Evolutionary conservation across 1,140 invertebrate species (phyloP).

Genomic region (Mya arenaria): DNA sequence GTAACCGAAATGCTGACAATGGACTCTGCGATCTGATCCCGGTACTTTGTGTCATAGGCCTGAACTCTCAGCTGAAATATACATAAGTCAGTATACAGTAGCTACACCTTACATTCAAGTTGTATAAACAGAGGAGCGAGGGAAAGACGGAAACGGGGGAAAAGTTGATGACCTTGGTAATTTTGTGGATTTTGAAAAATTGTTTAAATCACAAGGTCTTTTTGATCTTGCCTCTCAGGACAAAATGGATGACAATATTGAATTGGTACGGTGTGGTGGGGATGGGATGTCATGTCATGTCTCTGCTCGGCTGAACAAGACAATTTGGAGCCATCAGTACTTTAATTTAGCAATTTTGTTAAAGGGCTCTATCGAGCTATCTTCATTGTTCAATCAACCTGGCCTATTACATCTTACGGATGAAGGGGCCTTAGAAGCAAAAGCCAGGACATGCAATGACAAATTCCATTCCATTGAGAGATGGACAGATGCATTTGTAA

Average conservation of each 20-base stretch:
- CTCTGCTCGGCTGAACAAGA: constrained; percentile 5
- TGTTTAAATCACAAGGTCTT: too few species aligned
- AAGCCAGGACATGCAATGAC: constrained; percentile 7
- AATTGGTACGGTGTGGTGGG: background rate
- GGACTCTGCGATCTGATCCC: constrained; percentile 53
- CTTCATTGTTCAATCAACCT: too few species aligned
- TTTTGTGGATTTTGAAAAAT: too few species aligned
- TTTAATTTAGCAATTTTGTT: constrained; percentile 47
- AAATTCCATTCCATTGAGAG: constrained; percentile 35
- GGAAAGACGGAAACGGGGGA: too few species aligned
- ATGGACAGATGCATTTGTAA: constrained; percentile 51
- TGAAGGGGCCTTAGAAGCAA: constrained; percentile 19
- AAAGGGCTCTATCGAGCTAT: constrained; percentile 44
- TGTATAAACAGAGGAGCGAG: too few species aligned
- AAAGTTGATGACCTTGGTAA: too few species aligned
- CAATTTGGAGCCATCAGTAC: constrained; percentile 28
- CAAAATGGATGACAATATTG: too few species aligned
- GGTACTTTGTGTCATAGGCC: constrained; percentile 61
- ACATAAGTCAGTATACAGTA: too few species aligned
- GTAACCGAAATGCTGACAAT: constrained; percentile 63
- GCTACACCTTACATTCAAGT: too few species aligned
- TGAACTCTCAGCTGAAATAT: constrained; percentile 65
- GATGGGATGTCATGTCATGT: constrained; percentile 45
- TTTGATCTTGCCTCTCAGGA: too few species aligned
- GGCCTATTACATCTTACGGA: background rate